Base-by-base conservation (phyloP, 2,888 invertebrate genomes). In the Drosophila ezoana region DNA sequence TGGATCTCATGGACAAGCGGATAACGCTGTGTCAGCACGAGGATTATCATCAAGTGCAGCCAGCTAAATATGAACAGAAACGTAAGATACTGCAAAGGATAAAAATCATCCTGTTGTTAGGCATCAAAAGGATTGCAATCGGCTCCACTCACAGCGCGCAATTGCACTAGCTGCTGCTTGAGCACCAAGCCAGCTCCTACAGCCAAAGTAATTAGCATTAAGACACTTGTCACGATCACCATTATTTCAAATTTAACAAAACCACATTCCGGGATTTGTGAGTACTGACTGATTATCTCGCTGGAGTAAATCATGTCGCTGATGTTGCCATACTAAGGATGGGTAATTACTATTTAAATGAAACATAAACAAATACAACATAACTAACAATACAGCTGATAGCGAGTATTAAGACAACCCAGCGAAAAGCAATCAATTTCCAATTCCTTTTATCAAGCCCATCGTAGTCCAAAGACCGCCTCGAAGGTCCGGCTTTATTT, bases 71-170 rank as follows among this genome's bases (percentile, higher is more conserved):
- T 3, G 4, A 82, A 61, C 0, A 69, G 20, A 0, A 35, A 1
- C 8, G 44, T 20, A 0, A 49, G n/a, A 3, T 66, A 68, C 81
- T 81, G 40, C 1, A 35, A 57, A 28, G 4, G 5, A 13, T 3
- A 40, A 18, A 11, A 3, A 16, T 35, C 11, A 54, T 0, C 0
- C 4, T 13, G 9, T 44, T 4, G 13, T 14, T 13, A 43, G 1
- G 16, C 11, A 20, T 0, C 5, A 5, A 11, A 13, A 16, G 16
- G 16, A 14, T 41, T 13, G 4, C 16, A 8, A 40, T 10, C 1
- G n/a, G 4, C 1, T 38, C 1, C 8, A 73, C 81, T 61, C 35
- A 78, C 78, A n/a, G 2, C 9, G 4, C 70, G 44, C 49, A 81
- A 16, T 4, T 16, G 4, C 0, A 4, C 0, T 3, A 33, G 0